Evolutionary conservation across 2,888 invertebrate species (phyloP), one percentile per base, ranked within the genome.

Genomic region (Harpalus rufipes): DNA sequence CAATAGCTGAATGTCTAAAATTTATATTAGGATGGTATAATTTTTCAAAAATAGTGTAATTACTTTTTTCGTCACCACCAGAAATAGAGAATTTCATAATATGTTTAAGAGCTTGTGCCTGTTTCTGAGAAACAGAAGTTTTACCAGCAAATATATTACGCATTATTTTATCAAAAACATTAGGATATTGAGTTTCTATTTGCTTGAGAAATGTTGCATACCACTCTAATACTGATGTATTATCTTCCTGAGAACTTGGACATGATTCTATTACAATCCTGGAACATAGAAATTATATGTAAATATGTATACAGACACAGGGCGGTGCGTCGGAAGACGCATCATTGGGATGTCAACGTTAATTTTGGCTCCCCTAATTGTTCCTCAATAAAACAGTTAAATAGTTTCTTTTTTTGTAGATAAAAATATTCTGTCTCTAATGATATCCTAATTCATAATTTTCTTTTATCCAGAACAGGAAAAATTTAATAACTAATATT

Each of bases 181-280:
- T 91, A 0, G 97, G 95, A 89, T 96, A 96, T 87, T 94, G 94
- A 4, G 90, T 92, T 90, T 97, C 96, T 1, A 96, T 89, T 25
- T 91, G 93, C 85, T 93, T 92, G 0, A 96, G 88, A 41, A 94
- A 91, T 16, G 90, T 87, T 0, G 92, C 92, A 87, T 93, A 94
- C 94, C 94, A 94, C 0, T 80, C 44, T 2, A 58, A 12, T 18
- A 41, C 32, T 16, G 59, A 32, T 1, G 8, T 12, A n/a, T 18
- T 12, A 3, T 14, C 44, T 18, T 78, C 88, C 18, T 89, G 86
- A 25, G 74, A 32, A 8, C 39, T n/a, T 1, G 83, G 83, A 41
- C 76, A 83, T 86, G 87, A 89, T 85, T 92, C 91, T 14, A 94
- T 88, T 41, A 93, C 90, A 86, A 92, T 91, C 59, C 94, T 94